Evolutionary conservation across 2,888 invertebrate species (phyloP), one percentile per base, ranked within the genome.

Genomic region (Tiliacea citrago): DNA sequence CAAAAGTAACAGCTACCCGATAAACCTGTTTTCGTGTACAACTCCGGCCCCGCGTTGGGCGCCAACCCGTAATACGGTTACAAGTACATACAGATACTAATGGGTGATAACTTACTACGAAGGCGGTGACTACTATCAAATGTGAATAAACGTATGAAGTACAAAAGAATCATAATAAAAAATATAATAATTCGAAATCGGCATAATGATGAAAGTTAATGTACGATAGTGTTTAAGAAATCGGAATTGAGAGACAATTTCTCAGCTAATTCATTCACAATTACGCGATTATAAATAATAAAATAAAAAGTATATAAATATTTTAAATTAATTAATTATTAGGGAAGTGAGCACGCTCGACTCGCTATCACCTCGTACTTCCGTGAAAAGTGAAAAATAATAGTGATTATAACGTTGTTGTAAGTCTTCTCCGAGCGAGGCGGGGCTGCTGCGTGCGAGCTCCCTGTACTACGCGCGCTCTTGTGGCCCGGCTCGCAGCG

Each of bases 131-230:
- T 90, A 90, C 90, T 90, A 91, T 91, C 91, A 88, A 87, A 81
- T 75, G 81, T 82, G 85, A 82, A 86, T 78, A 77, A 81, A 82
- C 90, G 92, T 94, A 92, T 91, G 90, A 94, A 96, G 96, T 96
- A 96, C 96, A 95, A 96, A 95, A 89, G 89, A 92, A 92, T 92
- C 93, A 93, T 94, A 93, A 94, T 93, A 93, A 91, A 85, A 77
- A 70, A 66, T 84, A 86, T 86, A 90, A 87, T 91, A 91, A 94
- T 92, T 91, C 89, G 92, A 92, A 81, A 93, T 94, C 94, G 95
- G 94, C 94, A 94, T 95, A 95, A 93, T 92, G 87, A 79, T 77
- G 80, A 78, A 89, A 91, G 89, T 91, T 91, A 88, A 91, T 89
- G 90, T 91, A 93, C 91, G 90, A 87, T 95, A 95, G 93, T 91